A percentile compares a stretch with the other conserved stretches of the same genome.
Conservation (phyloP, 2,888 invertebrate genomes). For the Pachycephus smyrnensis region DNA sequence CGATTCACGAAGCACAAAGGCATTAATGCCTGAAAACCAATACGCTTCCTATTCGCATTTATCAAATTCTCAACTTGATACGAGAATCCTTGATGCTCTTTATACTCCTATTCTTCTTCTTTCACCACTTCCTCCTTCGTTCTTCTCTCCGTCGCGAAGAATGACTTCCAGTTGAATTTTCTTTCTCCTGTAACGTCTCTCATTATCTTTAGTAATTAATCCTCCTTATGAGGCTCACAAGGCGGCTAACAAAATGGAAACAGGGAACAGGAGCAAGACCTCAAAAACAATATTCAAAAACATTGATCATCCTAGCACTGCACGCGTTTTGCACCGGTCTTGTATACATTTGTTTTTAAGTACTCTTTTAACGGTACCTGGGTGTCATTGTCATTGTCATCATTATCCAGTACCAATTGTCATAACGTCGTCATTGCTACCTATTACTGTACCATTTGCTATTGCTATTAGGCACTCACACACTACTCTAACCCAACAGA, state of each 20-base stretch:
- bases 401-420: not conserved
- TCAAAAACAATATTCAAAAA: not conserved
- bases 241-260: not conserved
- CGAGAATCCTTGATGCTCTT: not conserved
- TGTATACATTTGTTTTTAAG: not conserved
- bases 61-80: not conserved
- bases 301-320: not conserved
- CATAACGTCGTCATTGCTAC: not conserved
- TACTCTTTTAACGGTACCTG: not conserved
- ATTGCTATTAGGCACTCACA: not conserved
- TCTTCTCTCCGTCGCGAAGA: not conserved
- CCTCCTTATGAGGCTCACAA: not conserved
- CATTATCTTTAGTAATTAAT: not conserved
- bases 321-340: not conserved
- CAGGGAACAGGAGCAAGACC: not conserved
- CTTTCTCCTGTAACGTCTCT: not conserved
- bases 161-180: not conserved
- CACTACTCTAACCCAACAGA: conserved; percentile 54
- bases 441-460: not conserved
- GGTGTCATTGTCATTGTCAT: not conserved
- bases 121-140: not conserved
- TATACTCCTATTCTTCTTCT: not conserved
- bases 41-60: not conserved
- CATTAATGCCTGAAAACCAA: not conserved
- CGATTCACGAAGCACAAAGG: not conserved